These are phyloP conservation scores for Platalea minor DNA, from an alignment of 2,797 vertebrate genomes.

Conservation along the genomic window DNA sequence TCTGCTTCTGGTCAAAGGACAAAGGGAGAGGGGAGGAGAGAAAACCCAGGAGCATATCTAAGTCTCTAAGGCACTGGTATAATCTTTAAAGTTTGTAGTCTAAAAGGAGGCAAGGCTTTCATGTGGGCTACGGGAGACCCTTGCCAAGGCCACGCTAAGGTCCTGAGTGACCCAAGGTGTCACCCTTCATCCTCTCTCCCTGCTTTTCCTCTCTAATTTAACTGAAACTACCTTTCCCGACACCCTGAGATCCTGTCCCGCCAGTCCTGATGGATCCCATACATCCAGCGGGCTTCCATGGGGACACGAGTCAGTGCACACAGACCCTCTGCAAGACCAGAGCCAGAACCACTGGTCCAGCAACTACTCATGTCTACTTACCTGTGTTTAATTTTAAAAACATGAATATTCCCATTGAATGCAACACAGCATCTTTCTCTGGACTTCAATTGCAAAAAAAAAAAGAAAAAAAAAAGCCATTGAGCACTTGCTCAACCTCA, in stretches of 20 bases:
- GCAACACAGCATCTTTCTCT: neutral
- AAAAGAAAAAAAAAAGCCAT: no score
- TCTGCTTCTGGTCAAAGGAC: neutral
- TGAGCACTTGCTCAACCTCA: neutral
- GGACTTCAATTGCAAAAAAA: neutral
- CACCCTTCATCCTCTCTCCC: neutral
- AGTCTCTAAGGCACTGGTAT: neutral
- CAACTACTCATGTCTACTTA: neutral
- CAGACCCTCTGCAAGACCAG: neutral
- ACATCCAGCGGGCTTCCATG: accelerated
- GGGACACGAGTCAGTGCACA: neutral
- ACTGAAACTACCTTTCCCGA: neutral
- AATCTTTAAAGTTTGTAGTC: neutral
- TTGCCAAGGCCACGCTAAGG: neutral
- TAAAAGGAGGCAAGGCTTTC: neutral
- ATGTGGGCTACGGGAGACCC: neutral
- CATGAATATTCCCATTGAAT: neutral
- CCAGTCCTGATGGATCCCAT: neutral
- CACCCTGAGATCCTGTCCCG: neutral
- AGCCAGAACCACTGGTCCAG: neutral
- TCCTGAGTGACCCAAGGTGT: neutral
- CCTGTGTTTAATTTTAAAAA: neutral
- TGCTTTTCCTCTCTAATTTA: neutral
- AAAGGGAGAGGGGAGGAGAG: neutral
- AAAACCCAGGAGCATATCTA: neutral